Conservation (phyloP, 2,113 vertebrate species). For the Ctenomys sociabilis region DNA sequence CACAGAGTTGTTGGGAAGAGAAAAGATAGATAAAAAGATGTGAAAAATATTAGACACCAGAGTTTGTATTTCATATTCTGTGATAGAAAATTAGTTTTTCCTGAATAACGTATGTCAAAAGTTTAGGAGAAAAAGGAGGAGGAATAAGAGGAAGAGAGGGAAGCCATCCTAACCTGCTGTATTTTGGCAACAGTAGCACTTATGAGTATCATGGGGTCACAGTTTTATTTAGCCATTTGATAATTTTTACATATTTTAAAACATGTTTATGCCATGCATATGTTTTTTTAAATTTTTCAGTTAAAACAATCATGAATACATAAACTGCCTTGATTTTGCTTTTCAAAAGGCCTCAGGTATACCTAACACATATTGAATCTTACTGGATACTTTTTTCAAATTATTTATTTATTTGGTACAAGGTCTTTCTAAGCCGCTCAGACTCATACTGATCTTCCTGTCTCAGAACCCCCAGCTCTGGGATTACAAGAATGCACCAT, state of each 20-base stretch:
- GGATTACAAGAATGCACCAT: no score
- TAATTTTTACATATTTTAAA: background rate
- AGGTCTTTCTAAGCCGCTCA: no score
- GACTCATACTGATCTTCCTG: no score
- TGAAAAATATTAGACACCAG: background rate
- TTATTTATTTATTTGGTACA: no score
- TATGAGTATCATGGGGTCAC: background rate
- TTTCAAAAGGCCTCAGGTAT: constrained; percentile 19
- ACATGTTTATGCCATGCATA: background rate
- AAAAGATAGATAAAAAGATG: background rate
- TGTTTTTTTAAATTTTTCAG: background rate
- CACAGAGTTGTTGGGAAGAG: background rate
- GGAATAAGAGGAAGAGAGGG: background rate
- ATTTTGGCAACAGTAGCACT: background rate
- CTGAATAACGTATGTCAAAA: background rate
- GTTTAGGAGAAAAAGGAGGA: background rate
- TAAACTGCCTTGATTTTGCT: background rate
- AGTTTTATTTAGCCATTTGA: background rate
- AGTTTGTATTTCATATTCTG: background rate
- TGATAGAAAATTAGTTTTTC: background rate
- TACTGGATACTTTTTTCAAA: no score
- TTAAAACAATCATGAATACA: background rate
- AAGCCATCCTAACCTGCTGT: background rate
- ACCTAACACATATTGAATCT: background rate
- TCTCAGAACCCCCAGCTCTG: no score